A percentile compares a stretch with the other conserved stretches of the same genome.
Conservation (phyloP, 2,888 invertebrate genomes). For the Ophonus ardosiacus region DNA sequence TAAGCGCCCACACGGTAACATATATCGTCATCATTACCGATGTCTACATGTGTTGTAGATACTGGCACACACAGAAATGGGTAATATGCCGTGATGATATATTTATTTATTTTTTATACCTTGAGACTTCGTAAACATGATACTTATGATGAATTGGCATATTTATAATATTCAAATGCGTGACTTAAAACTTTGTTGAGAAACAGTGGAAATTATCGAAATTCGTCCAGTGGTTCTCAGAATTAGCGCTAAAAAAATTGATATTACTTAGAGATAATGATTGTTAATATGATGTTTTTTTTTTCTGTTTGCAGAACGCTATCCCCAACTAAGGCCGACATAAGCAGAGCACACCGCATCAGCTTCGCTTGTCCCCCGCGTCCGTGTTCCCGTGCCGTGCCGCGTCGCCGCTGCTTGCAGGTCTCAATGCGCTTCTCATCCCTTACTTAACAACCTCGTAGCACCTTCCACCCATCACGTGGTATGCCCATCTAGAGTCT, state of each 20-base stretch:
- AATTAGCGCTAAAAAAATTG: background rate
- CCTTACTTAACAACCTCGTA: background rate
- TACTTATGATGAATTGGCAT: no score
- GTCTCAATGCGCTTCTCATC: constrained; percentile 33
- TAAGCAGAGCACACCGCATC: constrained; percentile 44
- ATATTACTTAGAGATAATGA: background rate
- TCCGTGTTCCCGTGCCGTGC: constrained; percentile 34
- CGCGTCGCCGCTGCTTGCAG: constrained; percentile 33
- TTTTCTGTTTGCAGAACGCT: constrained; percentile 24
- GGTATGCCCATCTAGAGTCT: background rate
- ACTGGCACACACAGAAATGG: no score
- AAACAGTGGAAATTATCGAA: no score
- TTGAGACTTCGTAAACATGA: no score
- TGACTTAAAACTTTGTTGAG: no score
- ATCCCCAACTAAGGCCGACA: constrained; percentile 38
- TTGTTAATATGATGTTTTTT: background rate
- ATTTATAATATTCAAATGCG: no score
- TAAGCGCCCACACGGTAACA: no score
- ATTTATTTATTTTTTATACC: no score
- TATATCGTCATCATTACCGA: no score
- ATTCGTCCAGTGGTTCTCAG: background rate
- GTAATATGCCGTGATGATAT: no score
- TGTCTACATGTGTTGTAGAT: no score
- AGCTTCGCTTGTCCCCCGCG: constrained; percentile 31
- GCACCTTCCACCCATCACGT: background rate